These are phyloP conservation scores for Dryadula phaetusa DNA, from an alignment of 2,888 invertebrate species.

Conservation along the genomic window DNA sequence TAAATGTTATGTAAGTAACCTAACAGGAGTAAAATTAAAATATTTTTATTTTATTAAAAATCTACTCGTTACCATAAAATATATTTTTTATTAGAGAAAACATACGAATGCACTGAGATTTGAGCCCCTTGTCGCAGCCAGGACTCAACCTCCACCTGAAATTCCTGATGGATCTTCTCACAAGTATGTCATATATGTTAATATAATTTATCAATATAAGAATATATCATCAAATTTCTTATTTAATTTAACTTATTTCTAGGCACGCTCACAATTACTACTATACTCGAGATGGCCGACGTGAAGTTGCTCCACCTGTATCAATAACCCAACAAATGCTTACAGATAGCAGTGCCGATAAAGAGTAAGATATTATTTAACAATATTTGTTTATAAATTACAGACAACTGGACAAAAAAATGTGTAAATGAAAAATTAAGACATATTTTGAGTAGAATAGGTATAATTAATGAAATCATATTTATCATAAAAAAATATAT, in stretches of 20 bases:
- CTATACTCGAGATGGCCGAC: conserved; percentile 91
- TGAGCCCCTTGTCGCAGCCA: conserved; percentile 86
- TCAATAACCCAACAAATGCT: conserved; percentile 75
- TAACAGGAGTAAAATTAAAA: conserved; percentile 43
- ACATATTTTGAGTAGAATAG: too few species aligned
- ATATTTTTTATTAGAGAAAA: conserved; percentile 77
- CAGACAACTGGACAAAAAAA: neutral
- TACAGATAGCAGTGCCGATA: conserved; percentile 68
- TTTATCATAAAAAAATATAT: too few species aligned
- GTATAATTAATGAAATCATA: too few species aligned
- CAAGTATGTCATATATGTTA: conserved; percentile 63
- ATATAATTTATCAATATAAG: neutral
- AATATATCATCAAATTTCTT: neutral
- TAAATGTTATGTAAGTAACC: conserved; percentile 43
- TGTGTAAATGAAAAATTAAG: neutral
- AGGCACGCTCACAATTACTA: conserved; percentile 93
- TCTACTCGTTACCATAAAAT: neutral
- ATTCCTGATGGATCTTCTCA: conserved; percentile 93
- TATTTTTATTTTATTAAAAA: conserved; percentile 9
- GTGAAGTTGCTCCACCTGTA: conserved; percentile 89
- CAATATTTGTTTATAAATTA: neutral
- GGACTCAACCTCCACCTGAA: conserved; percentile 92
- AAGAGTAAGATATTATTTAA: conserved; percentile 58
- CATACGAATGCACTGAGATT: conserved; percentile 87
- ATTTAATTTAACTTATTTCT: conserved; percentile 16